Base-by-base conservation (phyloP, 2,797 vertebrate species). In the Percopsis omiscomaycus region DNA sequence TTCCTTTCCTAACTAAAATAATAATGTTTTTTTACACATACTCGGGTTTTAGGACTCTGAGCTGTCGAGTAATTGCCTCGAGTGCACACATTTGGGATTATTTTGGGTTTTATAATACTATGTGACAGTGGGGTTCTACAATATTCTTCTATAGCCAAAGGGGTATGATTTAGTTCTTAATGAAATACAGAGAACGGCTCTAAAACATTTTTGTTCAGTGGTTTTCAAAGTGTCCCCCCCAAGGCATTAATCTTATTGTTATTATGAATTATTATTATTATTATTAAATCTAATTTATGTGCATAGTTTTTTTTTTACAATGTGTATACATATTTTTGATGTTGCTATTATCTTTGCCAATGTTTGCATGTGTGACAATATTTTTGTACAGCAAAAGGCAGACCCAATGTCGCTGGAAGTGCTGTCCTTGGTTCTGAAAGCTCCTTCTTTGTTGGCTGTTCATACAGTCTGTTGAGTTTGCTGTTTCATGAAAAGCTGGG, bases 401-500 rank as follows among this genome's bases (percentile, higher is more conserved):
- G 22, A 22, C 22, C 22, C 22, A 22, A 22, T 22, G 22, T 22
- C 22, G 6, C 14, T 30, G 22, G 9, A 29, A 54, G 50, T n/a
- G 16, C 48, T 61, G 66, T 69, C 72, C 72, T 29, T 60, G 61
- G 66, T 73, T n/a, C 65, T 69, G 66, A 69, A 73, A 50, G 15
- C 11, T 29, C 14, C 28, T 4, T 55, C 8, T 10, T 28, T 30
- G 11, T 49, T 32, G 51, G 47, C 22, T 52, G 12, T 49, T 62
- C n/a, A 55, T 28, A 22, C 50, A 49, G 46, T 48, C 56, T 22
- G 56, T 8, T 46, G 42, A 49, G 46, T 48, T 32, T 22, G 56
- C 16, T 59, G 42, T 47, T 46, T 46, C 22, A 42, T 42, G 37
- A 42, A 9, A 42, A 8, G 9, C 37, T 8, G 9, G 37, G 8